Base-by-base conservation (phyloP, 2,113 vertebrate genomes). In the Stegastes partitus region DNA sequence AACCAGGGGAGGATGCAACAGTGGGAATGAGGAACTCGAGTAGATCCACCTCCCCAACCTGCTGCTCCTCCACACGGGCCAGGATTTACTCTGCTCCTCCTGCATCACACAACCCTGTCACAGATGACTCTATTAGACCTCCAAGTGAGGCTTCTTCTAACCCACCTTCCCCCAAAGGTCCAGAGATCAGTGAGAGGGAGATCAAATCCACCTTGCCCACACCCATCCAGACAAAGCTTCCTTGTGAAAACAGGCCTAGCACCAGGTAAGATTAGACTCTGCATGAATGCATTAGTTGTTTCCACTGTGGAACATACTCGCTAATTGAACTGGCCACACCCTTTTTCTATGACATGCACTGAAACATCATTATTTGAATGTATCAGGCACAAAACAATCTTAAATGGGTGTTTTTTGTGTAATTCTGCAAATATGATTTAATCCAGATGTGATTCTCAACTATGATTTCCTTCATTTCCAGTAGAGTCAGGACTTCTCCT, bases 261-360 rank as follows among this genome's bases (percentile, higher is more conserved):
- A 82, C 82, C 66, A 91, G 93, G 94, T 94, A 83, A 86, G 86
- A 61, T 67, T 61, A 74, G 19, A 68, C 49, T 34, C 3, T 0
- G 9, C 15, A 11, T 49, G 6, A 68, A 53, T 16, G 22, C 62
- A 50, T 15, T 1, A 14, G 31, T 12, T 83, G 22, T 73, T 74
- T 58, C 34, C 22, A 23, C 21, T 61, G 12, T 54, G 3, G 26
- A 65, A 25, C 26, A 10, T 22, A 67, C 62, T 34, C 18, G 23
- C 23, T 51, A 45, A 23, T 23, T 54, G 22, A 69, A 50, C 19
- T 11, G 23, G 12, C 26, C 26, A 37, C 6, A 22, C 18, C 16
- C 34, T 8, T 50, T 37, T n/a, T n/a, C n/a, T n/a, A n/a, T n/a
- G n/a, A n/a, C n/a, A n/a, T n/a, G n/a, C n/a, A n/a, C n/a, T n/a